These are phyloP conservation scores for Cerastis rubricosa DNA, from an alignment of 2,888 invertebrate species.

Conservation along the genomic window DNA sequence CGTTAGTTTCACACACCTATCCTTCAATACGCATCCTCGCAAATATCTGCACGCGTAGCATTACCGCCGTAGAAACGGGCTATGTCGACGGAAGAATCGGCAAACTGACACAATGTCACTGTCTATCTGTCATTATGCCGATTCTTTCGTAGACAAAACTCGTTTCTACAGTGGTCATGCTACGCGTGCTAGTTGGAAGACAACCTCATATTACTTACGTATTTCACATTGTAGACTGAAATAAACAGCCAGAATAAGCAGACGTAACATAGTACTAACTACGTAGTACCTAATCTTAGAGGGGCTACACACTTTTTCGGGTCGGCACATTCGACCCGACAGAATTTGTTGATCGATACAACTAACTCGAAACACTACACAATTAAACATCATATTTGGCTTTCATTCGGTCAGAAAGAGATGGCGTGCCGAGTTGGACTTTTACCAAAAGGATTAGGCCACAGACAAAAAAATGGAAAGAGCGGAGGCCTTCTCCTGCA, in stretches of 20 bases:
- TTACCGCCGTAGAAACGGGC: no score
- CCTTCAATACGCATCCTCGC: not conserved
- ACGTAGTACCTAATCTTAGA: not conserved
- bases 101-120: no score
- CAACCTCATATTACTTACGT: not conserved
- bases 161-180: no score
- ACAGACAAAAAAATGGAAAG: not conserved
- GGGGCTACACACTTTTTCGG: not conserved
- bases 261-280: not conserved
- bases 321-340: not conserved
- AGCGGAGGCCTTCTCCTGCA: not conserved
- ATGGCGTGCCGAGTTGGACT: not conserved
- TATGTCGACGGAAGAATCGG: no score
- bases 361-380: not conserved
- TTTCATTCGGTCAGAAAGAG: not conserved
- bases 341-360: not conserved
- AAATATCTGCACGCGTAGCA: no score
- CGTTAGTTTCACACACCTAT: not conserved
- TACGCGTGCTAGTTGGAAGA: no score
- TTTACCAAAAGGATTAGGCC: not conserved
- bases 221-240: not conserved
- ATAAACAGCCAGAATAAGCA: constrained; percentile 14
- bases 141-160: no score
- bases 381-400: not conserved
- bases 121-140: no score